Conservation (phyloP, 2,113 vertebrate genomes). For the Mesitornis unicolor region DNA sequence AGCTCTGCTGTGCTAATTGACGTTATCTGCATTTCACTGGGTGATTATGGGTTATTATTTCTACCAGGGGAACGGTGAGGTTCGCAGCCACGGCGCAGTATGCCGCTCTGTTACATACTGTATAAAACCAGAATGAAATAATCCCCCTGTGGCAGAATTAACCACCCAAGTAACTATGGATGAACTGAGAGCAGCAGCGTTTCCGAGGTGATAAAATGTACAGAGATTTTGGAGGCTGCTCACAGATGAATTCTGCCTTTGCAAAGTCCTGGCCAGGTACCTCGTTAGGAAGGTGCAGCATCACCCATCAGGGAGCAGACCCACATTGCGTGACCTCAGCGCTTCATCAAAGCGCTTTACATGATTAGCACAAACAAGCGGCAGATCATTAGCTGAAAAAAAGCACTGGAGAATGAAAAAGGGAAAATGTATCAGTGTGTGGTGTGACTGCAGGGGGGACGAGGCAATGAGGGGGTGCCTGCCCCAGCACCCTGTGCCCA, state of each 20-base stretch:
- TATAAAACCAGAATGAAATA: background rate
- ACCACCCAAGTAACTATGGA: background rate
- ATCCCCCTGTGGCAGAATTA: background rate
- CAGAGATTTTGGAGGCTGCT: background rate
- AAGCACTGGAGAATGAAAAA: background rate
- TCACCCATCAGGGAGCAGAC: background rate
- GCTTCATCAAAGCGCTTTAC: background rate
- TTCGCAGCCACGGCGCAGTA: background rate
- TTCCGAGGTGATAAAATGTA: background rate
- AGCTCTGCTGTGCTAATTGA: background rate
- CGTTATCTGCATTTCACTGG: background rate
- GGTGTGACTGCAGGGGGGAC: background rate
- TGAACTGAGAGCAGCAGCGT: background rate
- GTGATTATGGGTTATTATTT: background rate
- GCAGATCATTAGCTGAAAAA: background rate
- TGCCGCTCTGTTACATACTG: background rate
- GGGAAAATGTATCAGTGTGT: rapidly evolving
- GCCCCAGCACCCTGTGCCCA: background rate
- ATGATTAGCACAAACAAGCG: background rate
- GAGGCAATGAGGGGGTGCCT: background rate
- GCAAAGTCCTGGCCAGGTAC: background rate
- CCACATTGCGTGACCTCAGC: rapidly evolving
- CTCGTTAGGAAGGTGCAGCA: background rate
- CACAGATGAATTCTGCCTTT: background rate
- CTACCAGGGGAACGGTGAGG: background rate